phyloP scores from a whole-genome alignment of 2,888 invertebrate species.

The Plemyria rubiginata region DNA sequence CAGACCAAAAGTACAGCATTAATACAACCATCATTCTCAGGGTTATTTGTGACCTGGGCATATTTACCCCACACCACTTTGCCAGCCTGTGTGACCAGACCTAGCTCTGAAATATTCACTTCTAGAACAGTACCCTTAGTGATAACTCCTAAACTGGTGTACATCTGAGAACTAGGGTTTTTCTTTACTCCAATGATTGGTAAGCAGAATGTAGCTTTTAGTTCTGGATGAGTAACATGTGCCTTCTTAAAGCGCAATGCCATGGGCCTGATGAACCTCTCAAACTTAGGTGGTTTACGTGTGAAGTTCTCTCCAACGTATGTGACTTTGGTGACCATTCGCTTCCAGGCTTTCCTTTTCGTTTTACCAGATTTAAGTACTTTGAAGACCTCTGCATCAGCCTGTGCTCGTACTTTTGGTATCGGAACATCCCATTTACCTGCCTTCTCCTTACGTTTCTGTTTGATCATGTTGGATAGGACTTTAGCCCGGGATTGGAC shows the following conservation, averaged over 20 bases:
- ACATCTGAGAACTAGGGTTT: constrained; percentile 98
- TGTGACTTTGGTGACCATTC: constrained; percentile 99
- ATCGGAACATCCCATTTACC: constrained; percentile 99
- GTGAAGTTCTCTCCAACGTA: constrained; percentile 99
- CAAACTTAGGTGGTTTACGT: constrained; percentile 99
- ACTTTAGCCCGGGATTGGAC: constrained; percentile 97
- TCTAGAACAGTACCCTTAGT: constrained; percentile 99
- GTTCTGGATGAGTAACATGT: constrained; percentile 99
- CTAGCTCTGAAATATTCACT: constrained; percentile 99
- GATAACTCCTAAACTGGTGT: constrained; percentile 98
- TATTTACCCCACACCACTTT: constrained; percentile 99
- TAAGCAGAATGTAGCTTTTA: constrained; percentile 98
- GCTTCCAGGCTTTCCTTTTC: constrained; percentile 98
- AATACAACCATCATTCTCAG: constrained; percentile 99
- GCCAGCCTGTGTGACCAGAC: constrained; percentile 98
- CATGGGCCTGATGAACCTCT: constrained; percentile 99
- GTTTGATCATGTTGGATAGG: constrained; percentile 99
- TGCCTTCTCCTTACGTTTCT: constrained; percentile 99
- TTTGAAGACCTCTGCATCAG: constrained; percentile 98
- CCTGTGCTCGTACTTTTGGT: constrained; percentile 98
- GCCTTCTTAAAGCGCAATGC: constrained; percentile 98
- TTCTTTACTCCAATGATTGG: constrained; percentile 99
- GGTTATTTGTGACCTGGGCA: constrained; percentile 99
- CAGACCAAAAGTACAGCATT: constrained; percentile 98
- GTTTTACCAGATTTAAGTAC: constrained; percentile 96